Evolutionary conservation across 2,888 invertebrate genomes (phyloP).

Genomic region (Periphyllus acericola): DNA sequence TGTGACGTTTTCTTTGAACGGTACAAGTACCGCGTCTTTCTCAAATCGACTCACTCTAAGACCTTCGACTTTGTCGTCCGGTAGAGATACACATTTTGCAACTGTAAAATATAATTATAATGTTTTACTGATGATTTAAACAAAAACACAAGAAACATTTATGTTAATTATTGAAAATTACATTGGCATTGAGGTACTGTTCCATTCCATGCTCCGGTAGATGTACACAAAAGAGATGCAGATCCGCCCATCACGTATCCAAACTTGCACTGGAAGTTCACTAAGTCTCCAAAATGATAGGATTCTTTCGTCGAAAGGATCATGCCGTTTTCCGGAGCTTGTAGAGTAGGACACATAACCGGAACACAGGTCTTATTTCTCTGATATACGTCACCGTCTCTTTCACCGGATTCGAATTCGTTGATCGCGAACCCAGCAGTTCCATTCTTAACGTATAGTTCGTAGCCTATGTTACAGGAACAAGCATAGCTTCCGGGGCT

Average conservation of each 20-base stretch:
- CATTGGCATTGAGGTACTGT: conserved; percentile 92
- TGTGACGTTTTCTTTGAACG: conserved; percentile 91
- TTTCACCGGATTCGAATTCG: conserved; percentile 83
- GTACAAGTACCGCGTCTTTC: conserved; percentile 84
- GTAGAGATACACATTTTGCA: conserved; percentile 89
- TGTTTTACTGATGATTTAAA: neutral
- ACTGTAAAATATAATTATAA: conserved; percentile 70
- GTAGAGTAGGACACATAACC: conserved; percentile 84
- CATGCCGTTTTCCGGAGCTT: conserved; percentile 85
- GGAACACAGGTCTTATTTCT: conserved; percentile 95
- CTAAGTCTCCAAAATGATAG: conserved; percentile 89
- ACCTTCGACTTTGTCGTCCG: conserved; percentile 89
- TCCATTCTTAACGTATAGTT: conserved; percentile 86
- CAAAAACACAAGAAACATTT: conserved; percentile 3
- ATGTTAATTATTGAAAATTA: conserved; percentile 70
- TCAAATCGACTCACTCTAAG: conserved; percentile 81
- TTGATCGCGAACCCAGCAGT: conserved; percentile 88
- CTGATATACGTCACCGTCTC: conserved; percentile 89
- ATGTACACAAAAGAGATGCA: conserved; percentile 85
- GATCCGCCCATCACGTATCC: conserved; percentile 93
- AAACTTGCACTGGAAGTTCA: conserved; percentile 93
- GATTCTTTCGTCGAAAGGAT: conserved; percentile 82
- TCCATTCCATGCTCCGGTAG: conserved; percentile 93
- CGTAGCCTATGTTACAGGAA: conserved; percentile 90
- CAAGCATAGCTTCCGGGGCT: conserved; percentile 89